Base-by-base conservation (phyloP, 2,888 invertebrate species). In the Hypena proboscidalis region DNA sequence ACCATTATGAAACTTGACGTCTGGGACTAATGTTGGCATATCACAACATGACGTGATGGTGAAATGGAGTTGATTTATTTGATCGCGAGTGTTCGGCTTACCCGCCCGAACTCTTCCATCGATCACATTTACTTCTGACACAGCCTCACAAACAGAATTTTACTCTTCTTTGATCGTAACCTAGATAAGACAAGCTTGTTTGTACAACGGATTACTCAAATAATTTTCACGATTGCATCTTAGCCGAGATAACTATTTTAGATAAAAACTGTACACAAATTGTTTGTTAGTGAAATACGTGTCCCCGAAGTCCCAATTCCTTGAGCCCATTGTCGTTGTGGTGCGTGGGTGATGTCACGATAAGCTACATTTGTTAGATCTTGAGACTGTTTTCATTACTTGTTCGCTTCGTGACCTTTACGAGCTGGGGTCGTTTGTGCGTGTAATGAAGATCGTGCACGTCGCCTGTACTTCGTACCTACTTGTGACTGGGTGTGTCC, bases 331-430 rank as follows among this genome's bases (percentile, higher is more conserved):
- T 79, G 77, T 72, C 59, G 71, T 70, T 72, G 55, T 87, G 82
- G 66, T 64, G 67, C 70, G 81, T 82, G 74, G 83, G 85, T 77
- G 80, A 75, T 70, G 79, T 77, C 77, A 79, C 78, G 77, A 80
- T 80, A 74, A 74, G 70, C 68, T 60, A 59, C 67, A 72, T 80
- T 74, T 72, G 74, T 74, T 60, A 61, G 63, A 70, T 68, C 70
- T 68, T 73, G 67, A 77, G 66, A 65, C 59, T 62, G 68, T 71
- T 68, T 74, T 67, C 71, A 73, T 73, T 66, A 63, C 71, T 69
- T 50, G 67, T 67, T 73, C 58, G 58, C 59, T 68, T 67, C 71
- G 70, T 74, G 76, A 75, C 70, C 73, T 70, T 68, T 63, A 66
- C 56, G 43, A 54, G 49, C 61, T 63, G 60, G 68, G 58, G 58